These are phyloP conservation scores for Agapornis roseicollis DNA, from an alignment of 2,113 vertebrate genomes.

Conservation along the genomic window DNA sequence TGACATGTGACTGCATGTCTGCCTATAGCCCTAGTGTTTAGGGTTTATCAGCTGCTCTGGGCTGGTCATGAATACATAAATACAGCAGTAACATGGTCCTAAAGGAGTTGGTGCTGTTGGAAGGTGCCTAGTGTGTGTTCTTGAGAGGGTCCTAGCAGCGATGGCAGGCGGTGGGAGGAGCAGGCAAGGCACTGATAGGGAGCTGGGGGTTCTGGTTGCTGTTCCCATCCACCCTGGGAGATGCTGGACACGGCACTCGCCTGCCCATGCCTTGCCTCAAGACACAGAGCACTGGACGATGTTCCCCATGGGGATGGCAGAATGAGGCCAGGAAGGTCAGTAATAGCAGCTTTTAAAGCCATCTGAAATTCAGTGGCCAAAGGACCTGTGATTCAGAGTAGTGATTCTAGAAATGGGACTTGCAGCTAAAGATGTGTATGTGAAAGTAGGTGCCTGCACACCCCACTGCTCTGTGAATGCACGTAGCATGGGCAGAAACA, in stretches of 20 bases:
- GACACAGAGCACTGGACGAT: neutral
- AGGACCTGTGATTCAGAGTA: neutral
- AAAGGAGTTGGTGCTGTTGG: neutral
- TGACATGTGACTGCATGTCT: neutral
- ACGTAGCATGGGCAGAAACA: neutral
- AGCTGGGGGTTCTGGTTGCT: neutral
- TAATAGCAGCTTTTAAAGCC: neutral
- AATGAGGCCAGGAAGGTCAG: neutral
- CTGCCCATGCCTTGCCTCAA: neutral
- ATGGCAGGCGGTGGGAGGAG: neutral
- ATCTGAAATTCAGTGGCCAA: neutral
- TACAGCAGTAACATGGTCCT: neutral
- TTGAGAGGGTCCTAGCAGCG: neutral
- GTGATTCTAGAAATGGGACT: neutral
- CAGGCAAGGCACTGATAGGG: neutral
- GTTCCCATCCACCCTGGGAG: neutral
- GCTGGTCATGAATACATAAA: neutral
- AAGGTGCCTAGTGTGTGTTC: neutral
- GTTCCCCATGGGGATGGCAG: accelerated
- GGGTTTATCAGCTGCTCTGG: constrained; percentile 40
- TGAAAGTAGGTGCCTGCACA: neutral
- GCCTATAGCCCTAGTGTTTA: neutral
- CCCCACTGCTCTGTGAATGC: neutral
- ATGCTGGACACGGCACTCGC: neutral
- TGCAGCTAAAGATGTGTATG: neutral